Conservation (phyloP, 2,113 vertebrate genomes). For the Pteropus alecto region DNA sequence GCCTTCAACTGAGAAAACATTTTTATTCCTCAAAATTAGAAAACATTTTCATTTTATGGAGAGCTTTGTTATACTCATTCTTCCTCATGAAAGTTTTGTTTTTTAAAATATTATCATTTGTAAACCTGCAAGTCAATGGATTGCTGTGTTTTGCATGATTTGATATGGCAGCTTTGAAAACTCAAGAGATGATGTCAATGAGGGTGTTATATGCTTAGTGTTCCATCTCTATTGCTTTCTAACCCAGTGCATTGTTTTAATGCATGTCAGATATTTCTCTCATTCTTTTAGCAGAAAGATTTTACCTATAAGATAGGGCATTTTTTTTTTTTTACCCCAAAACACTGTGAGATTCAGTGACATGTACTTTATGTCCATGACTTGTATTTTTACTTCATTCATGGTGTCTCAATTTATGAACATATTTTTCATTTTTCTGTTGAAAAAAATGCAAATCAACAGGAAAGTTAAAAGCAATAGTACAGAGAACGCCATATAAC, state of each 20-base stretch:
- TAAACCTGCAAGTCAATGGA: not conserved
- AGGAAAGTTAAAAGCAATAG: not conserved
- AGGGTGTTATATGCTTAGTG: rapidly evolving
- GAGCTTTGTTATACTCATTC: not conserved
- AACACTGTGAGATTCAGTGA: not conserved
- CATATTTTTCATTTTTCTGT: not conserved
- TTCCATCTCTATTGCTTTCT: not conserved
- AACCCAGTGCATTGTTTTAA: not conserved
- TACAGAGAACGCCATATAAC: not conserved
- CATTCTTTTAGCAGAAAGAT: not conserved
- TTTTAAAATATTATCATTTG: not conserved
- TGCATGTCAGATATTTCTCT: not conserved
- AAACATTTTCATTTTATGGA: not conserved
- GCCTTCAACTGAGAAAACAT: not conserved
- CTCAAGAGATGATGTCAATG: not conserved
- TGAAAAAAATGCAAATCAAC: not conserved
- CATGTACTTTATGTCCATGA: not conserved
- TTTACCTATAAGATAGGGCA: not conserved
- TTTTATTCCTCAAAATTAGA: not conserved
- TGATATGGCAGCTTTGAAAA: not conserved
- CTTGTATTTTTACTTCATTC: not conserved
- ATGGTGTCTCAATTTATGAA: not conserved
- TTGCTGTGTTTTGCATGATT: not conserved
- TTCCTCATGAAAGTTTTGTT: not conserved
- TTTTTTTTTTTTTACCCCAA: not conserved